phyloP scores from a whole-genome alignment of 2,888 invertebrate species.

The Conchocele bisecta region DNA sequence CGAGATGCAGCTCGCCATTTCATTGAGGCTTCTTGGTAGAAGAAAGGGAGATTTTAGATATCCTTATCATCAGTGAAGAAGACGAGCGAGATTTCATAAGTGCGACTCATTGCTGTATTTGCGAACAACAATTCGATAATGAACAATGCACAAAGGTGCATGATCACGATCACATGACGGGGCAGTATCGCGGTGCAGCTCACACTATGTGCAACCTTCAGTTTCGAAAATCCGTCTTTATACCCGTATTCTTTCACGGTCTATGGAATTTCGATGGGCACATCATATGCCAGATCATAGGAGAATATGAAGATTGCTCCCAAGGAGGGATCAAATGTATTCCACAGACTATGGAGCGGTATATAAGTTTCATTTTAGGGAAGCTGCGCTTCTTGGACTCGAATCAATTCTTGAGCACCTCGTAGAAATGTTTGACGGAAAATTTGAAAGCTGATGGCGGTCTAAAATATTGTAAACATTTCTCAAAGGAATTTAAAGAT shows the following conservation, averaged over 20 bases:
- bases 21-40: not conserved
- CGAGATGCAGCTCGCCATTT: conserved; percentile 2
- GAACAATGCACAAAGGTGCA: conserved; percentile 12
- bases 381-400: conserved; percentile 1
- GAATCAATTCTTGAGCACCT: conserved; percentile 1
- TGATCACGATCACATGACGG: conserved; percentile 21
- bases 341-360: conserved; percentile 54
- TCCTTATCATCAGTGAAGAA: not conserved
- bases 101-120: conserved; percentile 29
- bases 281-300: conserved; percentile 19
- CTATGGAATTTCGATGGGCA: conserved; percentile 35
- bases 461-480: not conserved
- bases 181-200: conserved; percentile 1
- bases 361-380: conserved; percentile 11
- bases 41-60: not conserved
- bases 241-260: conserved; percentile 46
- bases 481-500: not conserved
- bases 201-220: not conserved
- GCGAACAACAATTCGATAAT: conserved; percentile 6
- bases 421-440: not conserved
- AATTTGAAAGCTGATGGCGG: conserved; percentile 11
- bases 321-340: conserved; percentile 39
- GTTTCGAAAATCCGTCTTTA: conserved; percentile 4
- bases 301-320: conserved; percentile 12
- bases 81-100: conserved; percentile 12